Base-by-base conservation (phyloP, 37 sponge, comb jelly and placozoan genomes). In the Haliclona indistincta region DNA sequence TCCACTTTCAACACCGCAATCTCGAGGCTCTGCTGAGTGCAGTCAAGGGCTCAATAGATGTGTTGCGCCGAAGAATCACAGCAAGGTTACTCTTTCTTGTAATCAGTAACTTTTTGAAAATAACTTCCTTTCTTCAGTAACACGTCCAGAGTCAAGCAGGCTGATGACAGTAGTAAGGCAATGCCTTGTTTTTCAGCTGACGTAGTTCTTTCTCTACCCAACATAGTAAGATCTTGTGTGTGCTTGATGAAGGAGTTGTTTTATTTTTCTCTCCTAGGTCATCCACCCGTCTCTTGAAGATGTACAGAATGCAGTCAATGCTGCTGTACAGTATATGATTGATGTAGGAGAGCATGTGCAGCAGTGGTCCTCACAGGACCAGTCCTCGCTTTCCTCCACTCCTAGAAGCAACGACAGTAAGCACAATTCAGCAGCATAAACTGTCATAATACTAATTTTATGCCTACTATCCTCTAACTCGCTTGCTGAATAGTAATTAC, bases 261-360 rank as follows among this genome's bases (percentile, higher is more conserved):
- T 7, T 56, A 17, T 28, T 35, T 4, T 26, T 2, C 17, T 62
- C 28, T 29, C 40, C 51, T 33, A 82, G 83, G 47, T 85, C 36
- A 80, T 94, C 33, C 62, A 74, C 68, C 98, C 98, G 20, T 83
- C 89, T 20, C 85, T 97, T 28, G 98, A 97, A 67, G 98, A 97
- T 45, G 78, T 97, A 2, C 98, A 97, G 70, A 85, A 83, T 38
- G 84, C 84, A 25, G 80, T 97, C 40, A 97, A 97, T 72, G 63
- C 78, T n/a, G 75, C 89, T 37, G 89, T 93, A 20, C 78, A 71
- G 64, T 64, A 43, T 49, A 79, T 97, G 11, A 62, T 73, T 22
- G 81, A 82, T 64, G 76, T 97, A 2, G 88, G 94, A 19, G 68
- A 78, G 43, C 36, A 68, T 44, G 45, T 93, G 0, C 62, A 70